phyloP scores from a whole-genome alignment of 2,113 vertebrate species.

The Rhynchopsitta pachyrhyncha region DNA sequence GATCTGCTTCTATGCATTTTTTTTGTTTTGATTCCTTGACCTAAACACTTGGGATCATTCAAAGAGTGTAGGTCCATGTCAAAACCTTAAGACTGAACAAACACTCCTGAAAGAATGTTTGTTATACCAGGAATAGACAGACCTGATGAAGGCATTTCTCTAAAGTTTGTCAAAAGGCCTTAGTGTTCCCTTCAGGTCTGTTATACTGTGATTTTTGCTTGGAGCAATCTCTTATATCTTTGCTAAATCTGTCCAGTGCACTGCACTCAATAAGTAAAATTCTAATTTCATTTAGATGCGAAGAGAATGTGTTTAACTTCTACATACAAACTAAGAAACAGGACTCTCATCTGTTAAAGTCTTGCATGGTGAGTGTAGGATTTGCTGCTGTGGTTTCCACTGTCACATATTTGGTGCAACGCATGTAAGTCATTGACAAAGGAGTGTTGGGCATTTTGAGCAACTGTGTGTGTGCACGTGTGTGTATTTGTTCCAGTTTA shows the following conservation, averaged over 20 bases:
- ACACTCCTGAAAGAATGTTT: neutral
- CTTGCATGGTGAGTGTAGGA: neutral
- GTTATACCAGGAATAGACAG: neutral
- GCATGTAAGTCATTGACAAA: rapidly evolving
- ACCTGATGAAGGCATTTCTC: neutral
- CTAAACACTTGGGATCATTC: neutral
- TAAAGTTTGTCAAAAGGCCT: neutral
- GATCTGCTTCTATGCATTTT: neutral
- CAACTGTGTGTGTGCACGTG: rapidly evolving
- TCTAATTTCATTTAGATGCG: neutral
- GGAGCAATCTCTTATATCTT: neutral
- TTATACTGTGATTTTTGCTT: neutral
- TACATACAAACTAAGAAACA: neutral
- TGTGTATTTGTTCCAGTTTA: neutral
- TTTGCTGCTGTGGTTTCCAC: neutral
- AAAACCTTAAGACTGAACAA: neutral
- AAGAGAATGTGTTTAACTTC: neutral
- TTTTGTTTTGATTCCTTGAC: neutral
- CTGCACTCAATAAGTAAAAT: neutral
- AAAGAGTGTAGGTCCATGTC: neutral
- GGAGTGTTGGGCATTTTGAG: neutral
- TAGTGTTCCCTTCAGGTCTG: neutral
- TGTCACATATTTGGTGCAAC: neutral
- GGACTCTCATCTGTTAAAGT: neutral
- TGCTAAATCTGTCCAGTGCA: neutral